A percentile compares a stretch with the other conserved stretches of the same genome.
phyloP scores from a whole-genome alignment of 2,888 invertebrate species.

The Megaustenia siamemsis region DNA sequence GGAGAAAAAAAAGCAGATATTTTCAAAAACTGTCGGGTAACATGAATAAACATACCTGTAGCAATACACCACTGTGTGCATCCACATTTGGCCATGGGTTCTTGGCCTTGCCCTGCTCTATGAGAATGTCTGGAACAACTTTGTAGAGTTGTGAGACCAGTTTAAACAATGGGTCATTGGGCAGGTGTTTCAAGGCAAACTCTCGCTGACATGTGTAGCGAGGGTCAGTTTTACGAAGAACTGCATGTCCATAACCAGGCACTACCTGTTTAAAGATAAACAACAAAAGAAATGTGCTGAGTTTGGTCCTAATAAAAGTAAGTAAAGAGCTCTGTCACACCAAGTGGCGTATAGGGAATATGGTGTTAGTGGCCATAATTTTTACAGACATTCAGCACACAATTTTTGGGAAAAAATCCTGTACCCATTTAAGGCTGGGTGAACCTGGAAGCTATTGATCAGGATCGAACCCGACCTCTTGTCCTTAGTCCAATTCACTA shows the following conservation, averaged over 20 bases:
- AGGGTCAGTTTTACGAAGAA: slow-evolving; percentile 96
- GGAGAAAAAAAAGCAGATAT: too few relatives aligned
- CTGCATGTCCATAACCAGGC: slow-evolving; percentile 97
- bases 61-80: slow-evolving; percentile 95
- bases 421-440: too few relatives aligned
- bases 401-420: too few relatives aligned
- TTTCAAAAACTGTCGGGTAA: too few relatives aligned
- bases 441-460: too few relatives aligned
- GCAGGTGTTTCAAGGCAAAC: slow-evolving; percentile 94
- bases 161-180: slow-evolving; percentile 94
- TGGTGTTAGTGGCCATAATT: too few relatives aligned
- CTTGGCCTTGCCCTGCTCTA: slow-evolving; percentile 96
- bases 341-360: too few relatives aligned
- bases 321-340: too few relatives aligned
- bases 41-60: too few relatives aligned
- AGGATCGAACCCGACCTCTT: too few relatives aligned
- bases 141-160: slow-evolving; percentile 94
- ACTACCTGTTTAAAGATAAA: slow-evolving; percentile 84
- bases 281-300: neutral
- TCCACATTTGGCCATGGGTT: slow-evolving; percentile 99
- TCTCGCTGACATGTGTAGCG: slow-evolving; percentile 95
- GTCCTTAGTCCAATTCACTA: too few relatives aligned
- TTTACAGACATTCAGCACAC: too few relatives aligned
- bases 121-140: slow-evolving; percentile 93
- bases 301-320: neutral